These are phyloP conservation scores for Harmothoe impar DNA, from an alignment of 2,888 invertebrate genomes.

Conservation along the genomic window DNA sequence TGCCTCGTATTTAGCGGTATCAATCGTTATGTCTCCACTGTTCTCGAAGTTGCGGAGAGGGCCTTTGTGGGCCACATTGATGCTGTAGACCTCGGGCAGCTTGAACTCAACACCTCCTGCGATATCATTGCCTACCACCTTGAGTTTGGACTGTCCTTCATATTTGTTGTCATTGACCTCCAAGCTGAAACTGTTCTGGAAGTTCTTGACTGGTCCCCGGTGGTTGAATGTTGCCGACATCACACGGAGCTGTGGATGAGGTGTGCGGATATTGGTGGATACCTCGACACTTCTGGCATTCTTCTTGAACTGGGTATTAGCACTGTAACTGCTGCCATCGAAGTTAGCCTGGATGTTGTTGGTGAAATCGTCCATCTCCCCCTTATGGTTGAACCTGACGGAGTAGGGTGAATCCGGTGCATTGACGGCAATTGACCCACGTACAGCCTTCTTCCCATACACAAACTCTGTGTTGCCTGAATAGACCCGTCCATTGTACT, in stretches of 20 bases:
- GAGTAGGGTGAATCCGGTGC: slow-evolving; percentile 57
- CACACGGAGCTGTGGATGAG: background rate
- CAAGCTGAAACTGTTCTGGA: slow-evolving; percentile 27
- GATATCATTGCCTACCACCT: background rate
- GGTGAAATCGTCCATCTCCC: slow-evolving; percentile 59
- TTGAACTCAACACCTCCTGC: slow-evolving; percentile 18
- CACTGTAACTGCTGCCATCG: slow-evolving; percentile 30
- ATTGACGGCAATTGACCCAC: slow-evolving; percentile 22
- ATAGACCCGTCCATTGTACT: slow-evolving; percentile 36
- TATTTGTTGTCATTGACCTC: slow-evolving; percentile 36
- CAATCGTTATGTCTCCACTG: background rate
- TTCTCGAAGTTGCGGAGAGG: slow-evolving; percentile 7
- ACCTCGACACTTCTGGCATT: background rate
- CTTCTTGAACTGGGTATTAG: slow-evolving; percentile 54
- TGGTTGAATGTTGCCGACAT: slow-evolving; percentile 15
- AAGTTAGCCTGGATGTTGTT: slow-evolving; percentile 61
- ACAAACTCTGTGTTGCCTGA: background rate
- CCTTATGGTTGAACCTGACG: slow-evolving; percentile 47
- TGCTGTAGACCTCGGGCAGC: background rate
- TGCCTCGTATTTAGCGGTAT: slow-evolving; percentile 19
- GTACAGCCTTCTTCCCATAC: background rate
- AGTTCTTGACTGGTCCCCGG: slow-evolving; percentile 35
- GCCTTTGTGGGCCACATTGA: slow-evolving; percentile 21
- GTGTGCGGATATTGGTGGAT: slow-evolving; percentile 1
- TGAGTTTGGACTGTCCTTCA: background rate